Evolutionary conservation across 2,113 vertebrate species (phyloP), one percentile per base, ranked within the genome.

Genomic region (Sapayoa aenigma): DNA sequence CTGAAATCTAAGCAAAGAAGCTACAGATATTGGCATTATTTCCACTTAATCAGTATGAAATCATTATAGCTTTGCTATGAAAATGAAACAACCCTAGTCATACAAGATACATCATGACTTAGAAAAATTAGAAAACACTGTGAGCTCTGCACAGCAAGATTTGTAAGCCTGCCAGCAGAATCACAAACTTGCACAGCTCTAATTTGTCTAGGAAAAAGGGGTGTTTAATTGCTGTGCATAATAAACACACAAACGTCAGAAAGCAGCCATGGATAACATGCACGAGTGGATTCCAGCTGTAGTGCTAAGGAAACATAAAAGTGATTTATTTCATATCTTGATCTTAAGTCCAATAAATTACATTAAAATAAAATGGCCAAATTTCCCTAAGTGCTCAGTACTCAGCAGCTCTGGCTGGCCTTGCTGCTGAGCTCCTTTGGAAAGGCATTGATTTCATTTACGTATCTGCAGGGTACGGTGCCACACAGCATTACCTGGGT

Each of bases 81-180:
- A 97, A 97, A 97, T 93, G 95, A 96, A 98, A 96, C 96, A 96
- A 76, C 69, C 87, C 60, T 74, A 83, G 82, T 97, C 93, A 87
- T 87, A 90, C 80, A 93, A 96, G 96, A 96, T 94, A 88, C 81
- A 62, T 78, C 46, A 71, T 94, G 97, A 97, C 96, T 94, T 76
- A 93, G 96, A 97, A 96, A 96, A 93, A 97, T 96, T 95, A 96
- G 96, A 77, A 80, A 89, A 96, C 92, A 92, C 93, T 49, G 69
- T 5, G 42, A 76, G 87, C 35, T 67, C 87, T 53, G 72, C 76
- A 35, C 84, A 85, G 96, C 76, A 53, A 92, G 96, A 96, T 94
- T 93, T 94, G 89, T 94, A 94, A 71, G 81, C 92, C 93, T 96
- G 97, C 95, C 91, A 97, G 95, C 87, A 93, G 60, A 77, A 82